Base-by-base conservation (phyloP, 2,797 vertebrate genomes). In the Halcyon badia region DNA sequence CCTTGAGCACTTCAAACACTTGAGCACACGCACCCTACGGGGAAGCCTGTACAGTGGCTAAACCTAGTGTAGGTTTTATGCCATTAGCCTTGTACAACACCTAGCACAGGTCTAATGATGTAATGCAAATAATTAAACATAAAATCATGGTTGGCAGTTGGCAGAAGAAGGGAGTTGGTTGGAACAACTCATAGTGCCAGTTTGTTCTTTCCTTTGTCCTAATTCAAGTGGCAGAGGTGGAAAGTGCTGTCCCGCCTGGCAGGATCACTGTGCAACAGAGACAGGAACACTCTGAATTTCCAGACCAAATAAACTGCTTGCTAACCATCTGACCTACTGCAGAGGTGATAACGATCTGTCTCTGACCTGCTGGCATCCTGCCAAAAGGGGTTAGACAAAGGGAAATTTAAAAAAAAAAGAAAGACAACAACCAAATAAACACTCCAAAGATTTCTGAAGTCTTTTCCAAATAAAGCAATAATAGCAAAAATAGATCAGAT, bases 51-150 rank as follows among this genome's bases (percentile, higher is more conserved):
- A 37, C 60, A 10, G 52, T 37, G 60, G 58, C 68, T 83, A 83
- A 71, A 89, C 56, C 79, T 28, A 31, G 33, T 24, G 15, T 2
- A 91, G 44, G 61, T 62, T 96, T 87, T 94, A 73, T 79, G 80
- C 92, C 61, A 49, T 87, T 64, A 77, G 48, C 44, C 14, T 52
- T 1, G 2, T 80, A 94, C 70, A 89, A 86, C 73, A 96, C 35
- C 41, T 73, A 94, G 70, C 51, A 60, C 30, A 89, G 73, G 24
- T 46, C 25, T 84, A 71, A 82, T 88, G 83, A 90, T 52, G 88
- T 92, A 93, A 95, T 84, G 66, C 60, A 96, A 94, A 95, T 83
- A 97, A 96, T 96, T 91, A 91, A 82, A 95, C 51, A 73, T 19
- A 92, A 94, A 93, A 82, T 89, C 93, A 89, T 16, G 44, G 41